Percentiles rank a stretch among this genome's conserved stretches.
Conservation (phyloP, 2,113 vertebrate genomes). For the Setophaga petechia region DNA sequence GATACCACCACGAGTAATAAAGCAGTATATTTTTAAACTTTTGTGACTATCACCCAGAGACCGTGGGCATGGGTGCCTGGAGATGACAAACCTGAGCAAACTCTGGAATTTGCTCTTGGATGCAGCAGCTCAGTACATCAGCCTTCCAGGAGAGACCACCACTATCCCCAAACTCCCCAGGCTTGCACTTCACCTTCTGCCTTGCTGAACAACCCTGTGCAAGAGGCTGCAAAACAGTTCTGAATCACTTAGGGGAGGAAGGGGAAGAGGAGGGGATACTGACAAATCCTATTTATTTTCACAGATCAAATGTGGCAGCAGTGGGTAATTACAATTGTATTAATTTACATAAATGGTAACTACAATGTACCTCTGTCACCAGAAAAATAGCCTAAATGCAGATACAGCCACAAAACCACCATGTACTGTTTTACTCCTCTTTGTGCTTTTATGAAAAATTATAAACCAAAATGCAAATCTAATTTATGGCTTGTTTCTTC, state of each 20-base stretch:
- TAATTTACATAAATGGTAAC: not conserved
- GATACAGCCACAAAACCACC: not conserved
- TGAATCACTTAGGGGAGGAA: not conserved
- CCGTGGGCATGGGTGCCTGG: fast-evolving
- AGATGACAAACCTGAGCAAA: not conserved
- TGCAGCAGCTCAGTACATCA: not conserved
- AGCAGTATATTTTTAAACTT: not conserved
- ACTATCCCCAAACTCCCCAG: fast-evolving
- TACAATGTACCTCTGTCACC: not conserved
- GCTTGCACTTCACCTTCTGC: not conserved
- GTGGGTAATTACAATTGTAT: not conserved
- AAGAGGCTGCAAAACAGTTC: not conserved
- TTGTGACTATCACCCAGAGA: not conserved
- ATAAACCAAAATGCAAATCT: not conserved
- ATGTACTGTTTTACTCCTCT: not conserved
- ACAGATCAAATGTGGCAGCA: not conserved
- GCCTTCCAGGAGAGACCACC: not conserved
- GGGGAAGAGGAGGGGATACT: not conserved
- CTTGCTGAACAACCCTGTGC: not conserved
- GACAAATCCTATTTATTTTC: not conserved
- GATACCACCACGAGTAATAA: not conserved
- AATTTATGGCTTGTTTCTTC: not conserved
- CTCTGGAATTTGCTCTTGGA: not conserved
- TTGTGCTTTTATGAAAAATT: not conserved
- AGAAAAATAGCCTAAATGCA: not conserved